Evolutionary conservation across 2,113 vertebrate genomes (phyloP).

Genomic region (Chaetorhynchus papuensis): DNA sequence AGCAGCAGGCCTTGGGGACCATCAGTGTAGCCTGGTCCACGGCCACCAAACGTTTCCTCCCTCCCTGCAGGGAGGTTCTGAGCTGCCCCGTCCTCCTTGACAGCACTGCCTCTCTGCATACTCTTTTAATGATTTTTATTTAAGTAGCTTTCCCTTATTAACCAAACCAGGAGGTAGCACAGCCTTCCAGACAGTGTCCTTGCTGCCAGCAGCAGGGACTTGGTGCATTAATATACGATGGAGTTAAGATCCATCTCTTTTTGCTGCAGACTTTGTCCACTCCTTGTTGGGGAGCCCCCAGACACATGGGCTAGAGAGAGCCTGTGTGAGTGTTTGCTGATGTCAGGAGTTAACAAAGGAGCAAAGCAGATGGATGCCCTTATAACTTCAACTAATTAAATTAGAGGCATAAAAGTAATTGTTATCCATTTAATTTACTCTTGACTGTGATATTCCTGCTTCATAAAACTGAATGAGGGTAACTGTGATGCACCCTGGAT

Average conservation of each 20-base stretch:
- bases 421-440: background rate
- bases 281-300: background rate
- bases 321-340: too few species aligned
- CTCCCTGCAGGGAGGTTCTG: rapidly evolving
- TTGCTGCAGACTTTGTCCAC: background rate
- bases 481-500: rapidly evolving
- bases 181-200: background rate
- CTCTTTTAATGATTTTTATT: background rate
- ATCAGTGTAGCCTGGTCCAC: background rate
- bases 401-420: background rate
- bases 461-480: background rate
- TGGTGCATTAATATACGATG: rapidly evolving
- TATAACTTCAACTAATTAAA: background rate
- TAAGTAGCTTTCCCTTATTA: background rate
- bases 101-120: background rate
- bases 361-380: background rate
- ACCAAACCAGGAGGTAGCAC: background rate
- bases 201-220: background rate
- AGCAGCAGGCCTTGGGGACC: rapidly evolving
- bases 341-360: background rate
- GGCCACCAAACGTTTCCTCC: rapidly evolving
- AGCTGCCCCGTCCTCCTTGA: background rate
- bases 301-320: background rate
- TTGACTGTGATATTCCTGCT: background rate
- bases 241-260: too few species aligned